Base-by-base conservation (phyloP, 2,113 vertebrate species). In the Australoheros scitulus region DNA sequence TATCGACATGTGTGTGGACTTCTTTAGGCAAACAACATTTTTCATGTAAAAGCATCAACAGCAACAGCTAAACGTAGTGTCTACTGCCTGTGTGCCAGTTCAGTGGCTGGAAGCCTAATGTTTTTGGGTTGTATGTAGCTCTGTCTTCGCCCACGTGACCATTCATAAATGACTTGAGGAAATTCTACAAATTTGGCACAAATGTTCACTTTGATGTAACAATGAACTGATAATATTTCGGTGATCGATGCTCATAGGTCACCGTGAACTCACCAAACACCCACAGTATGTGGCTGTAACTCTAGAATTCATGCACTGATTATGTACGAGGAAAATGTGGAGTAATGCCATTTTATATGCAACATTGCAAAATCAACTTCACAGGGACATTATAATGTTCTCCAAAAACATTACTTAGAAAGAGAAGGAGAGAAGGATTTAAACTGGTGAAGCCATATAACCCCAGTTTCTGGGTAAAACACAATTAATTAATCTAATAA, bases 191-290 rank as follows among this genome's bases (percentile, higher is more conserved):
- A 52, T 52, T 18, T 52, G 47, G 50, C 50, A 55, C 50, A 6
- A 52, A 6, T 52, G 17, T 18, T 52, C 47, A 55, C 18, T 55
- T 55, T 55, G 18, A 20, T 20, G 17, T 3, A 52, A 70, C 43
- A 70, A 70, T 29, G 65, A 18, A 47, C 0, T 17, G 15, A 50
- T 70, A 52, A 70, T 29, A 20, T 70, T 52, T 70, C 26, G 64
- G 0, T 10, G 0, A 0, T 29, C 41, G 47, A 26, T 7, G 43
- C 29, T 70, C 65, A 70, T 29, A 55, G 47, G 68, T n/a, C 1
- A 52, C 52, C 20, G 11, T 11, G 47, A 55, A 72, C 47, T 72
- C 26, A 72, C 1, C 13, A 55, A 72, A 55, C 68, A 72, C 17
- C 3, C 7, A 3, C 47, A 32, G 3, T 0, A 70, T 52, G 32